These are phyloP conservation scores for Phylloscopus whistleri DNA, from an alignment of 2,113 vertebrate genomes.

Conservation along the genomic window DNA sequence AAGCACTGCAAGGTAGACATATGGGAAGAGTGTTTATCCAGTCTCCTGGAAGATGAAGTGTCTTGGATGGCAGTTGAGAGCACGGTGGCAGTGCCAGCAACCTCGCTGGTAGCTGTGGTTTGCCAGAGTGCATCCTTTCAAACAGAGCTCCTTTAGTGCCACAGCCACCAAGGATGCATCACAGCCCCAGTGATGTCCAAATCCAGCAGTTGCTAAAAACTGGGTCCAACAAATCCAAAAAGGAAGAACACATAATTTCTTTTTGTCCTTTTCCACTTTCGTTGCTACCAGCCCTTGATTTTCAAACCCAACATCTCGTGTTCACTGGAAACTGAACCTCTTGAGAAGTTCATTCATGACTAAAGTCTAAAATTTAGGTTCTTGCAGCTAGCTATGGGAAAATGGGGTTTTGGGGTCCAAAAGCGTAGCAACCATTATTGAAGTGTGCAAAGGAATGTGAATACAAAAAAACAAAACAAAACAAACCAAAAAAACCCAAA, in stretches of 20 bases:
- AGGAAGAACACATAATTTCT: background rate
- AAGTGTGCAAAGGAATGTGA: background rate
- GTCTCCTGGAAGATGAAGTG: background rate
- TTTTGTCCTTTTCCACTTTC: background rate
- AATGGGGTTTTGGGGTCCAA: background rate
- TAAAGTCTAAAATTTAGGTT: background rate
- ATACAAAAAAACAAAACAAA: too few species aligned
- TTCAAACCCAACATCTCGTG: background rate
- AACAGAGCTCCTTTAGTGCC: background rate
- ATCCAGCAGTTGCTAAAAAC: background rate
- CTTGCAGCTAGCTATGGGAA: background rate
- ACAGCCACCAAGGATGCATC: background rate
- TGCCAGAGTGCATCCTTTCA: background rate
- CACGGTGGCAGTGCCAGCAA: background rate
- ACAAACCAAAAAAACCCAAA: too few species aligned
- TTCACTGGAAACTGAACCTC: background rate
- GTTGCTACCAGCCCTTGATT: background rate
- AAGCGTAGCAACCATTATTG: background rate
- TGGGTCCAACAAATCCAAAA: background rate
- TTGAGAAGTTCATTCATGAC: background rate
- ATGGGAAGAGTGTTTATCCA: background rate
- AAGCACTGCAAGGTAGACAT: background rate
- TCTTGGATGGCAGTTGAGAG: background rate
- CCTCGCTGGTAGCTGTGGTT: background rate
- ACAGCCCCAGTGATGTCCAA: background rate